Evolutionary conservation across 92 coral and sea anemone species (phyloP).

Genomic region (Ricordea florida): DNA sequence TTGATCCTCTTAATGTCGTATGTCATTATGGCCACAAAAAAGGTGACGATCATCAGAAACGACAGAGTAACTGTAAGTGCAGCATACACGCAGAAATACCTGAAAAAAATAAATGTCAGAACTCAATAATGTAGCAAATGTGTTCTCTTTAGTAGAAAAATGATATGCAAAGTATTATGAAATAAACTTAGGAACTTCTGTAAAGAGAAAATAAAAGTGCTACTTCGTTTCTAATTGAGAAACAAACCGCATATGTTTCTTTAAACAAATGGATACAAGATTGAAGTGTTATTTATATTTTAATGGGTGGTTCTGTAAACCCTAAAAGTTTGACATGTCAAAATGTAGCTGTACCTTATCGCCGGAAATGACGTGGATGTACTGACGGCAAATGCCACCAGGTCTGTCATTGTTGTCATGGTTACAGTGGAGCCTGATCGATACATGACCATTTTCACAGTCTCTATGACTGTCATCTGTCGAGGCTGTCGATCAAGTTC

Average conservation of each 20-base stretch:
- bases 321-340: too few species aligned
- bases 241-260: too few species aligned
- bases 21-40: conserved; percentile 73
- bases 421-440: conserved; percentile 55
- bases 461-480: conserved; percentile 17
- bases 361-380: conserved; percentile 59
- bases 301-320: too few species aligned
- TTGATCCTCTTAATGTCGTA: conserved; percentile 70
- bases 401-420: conserved; percentile 66
- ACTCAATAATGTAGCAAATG: background rate
- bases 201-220: too few species aligned
- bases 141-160: too few species aligned
- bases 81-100: conserved; percentile 86
- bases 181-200: too few species aligned
- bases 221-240: too few species aligned
- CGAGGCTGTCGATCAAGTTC: conserved; percentile 69
- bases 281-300: too few species aligned
- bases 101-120: conserved; percentile 8
- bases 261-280: too few species aligned
- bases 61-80: conserved; percentile 68
- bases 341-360: conserved; percentile 32
- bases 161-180: too few species aligned
- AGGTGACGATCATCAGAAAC: conserved; percentile 71
- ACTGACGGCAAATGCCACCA: conserved; percentile 71
- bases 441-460: conserved; percentile 18